phyloP scores from a whole-genome alignment of 2,113 vertebrate genomes.

The Meleagris gallopavo region DNA sequence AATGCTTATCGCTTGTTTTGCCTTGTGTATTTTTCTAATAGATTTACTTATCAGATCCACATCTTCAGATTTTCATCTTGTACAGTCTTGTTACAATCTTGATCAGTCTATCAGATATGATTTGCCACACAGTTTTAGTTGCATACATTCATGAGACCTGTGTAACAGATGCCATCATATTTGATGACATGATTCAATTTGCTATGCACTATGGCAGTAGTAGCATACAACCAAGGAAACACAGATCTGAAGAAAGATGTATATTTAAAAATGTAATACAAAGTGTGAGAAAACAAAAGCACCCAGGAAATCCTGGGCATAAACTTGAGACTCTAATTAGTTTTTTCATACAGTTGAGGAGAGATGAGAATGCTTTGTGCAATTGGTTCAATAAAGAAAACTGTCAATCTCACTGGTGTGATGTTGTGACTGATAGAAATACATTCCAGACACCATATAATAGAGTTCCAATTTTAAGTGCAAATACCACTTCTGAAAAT shows the following conservation, averaged over 20 bases:
- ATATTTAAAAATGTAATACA: background rate
- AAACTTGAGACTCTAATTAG: background rate
- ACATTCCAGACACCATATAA: background rate
- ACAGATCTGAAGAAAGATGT: background rate
- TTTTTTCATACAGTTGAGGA: background rate
- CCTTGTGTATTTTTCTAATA: background rate
- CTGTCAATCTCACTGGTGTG: background rate
- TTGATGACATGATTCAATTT: background rate
- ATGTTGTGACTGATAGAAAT: background rate
- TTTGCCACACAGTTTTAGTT: background rate
- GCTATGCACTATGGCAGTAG: background rate
- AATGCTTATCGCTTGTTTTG: background rate
- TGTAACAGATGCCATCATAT: background rate
- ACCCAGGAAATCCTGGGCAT: background rate
- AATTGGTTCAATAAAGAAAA: background rate
- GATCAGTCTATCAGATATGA: background rate
- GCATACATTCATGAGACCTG: background rate
- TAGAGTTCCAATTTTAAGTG: background rate
- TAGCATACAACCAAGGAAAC: background rate
- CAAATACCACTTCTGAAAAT: background rate
- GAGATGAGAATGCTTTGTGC: background rate
- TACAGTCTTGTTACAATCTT: too few relatives aligned
- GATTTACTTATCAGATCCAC: background rate
- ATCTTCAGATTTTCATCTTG: background rate
- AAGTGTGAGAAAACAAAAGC: background rate